A percentile compares a stretch with the other conserved stretches of the same genome.
Evolutionary conservation across 2,113 vertebrate genomes (phyloP).

Genomic region (Microcebus lehilahytsara): DNA sequence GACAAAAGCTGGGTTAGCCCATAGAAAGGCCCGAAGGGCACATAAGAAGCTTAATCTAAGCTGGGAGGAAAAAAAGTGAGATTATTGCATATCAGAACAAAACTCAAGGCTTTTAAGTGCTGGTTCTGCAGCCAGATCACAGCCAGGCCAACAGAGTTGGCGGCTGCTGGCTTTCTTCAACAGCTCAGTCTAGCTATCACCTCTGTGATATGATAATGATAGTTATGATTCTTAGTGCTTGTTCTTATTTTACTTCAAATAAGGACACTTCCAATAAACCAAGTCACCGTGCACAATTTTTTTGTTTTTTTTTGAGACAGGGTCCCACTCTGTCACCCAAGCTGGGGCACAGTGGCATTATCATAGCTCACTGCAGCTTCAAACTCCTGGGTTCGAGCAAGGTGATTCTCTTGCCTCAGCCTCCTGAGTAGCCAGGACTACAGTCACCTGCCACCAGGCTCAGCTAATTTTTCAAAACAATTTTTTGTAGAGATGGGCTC

Average conservation of each 20-base stretch:
- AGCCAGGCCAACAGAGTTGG: background rate
- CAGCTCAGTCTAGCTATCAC: background rate
- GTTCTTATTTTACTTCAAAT: conserved; percentile 26
- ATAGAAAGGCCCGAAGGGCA: background rate
- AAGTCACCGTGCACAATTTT: background rate
- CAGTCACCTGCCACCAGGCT: too few relatives aligned
- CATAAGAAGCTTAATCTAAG: background rate
- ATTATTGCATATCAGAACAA: background rate
- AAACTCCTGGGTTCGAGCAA: too few relatives aligned
- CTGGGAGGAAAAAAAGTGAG: background rate
- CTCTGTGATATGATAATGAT: background rate
- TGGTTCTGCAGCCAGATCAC: background rate
- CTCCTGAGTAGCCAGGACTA: too few relatives aligned
- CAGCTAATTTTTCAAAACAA: too few relatives aligned
- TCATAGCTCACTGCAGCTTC: too few relatives aligned
- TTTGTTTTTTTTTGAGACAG: too few relatives aligned
- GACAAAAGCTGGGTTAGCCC: background rate
- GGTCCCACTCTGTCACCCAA: too few relatives aligned
- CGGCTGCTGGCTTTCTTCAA: background rate
- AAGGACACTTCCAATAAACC: background rate
- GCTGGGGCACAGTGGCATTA: too few relatives aligned
- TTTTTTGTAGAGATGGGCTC: too few relatives aligned
- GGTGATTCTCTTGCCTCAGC: too few relatives aligned
- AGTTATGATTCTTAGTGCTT: background rate
- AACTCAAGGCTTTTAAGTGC: background rate